These are phyloP conservation scores for Megamerina dolium DNA, from an alignment of 2,888 invertebrate species.

Conservation along the genomic window DNA sequence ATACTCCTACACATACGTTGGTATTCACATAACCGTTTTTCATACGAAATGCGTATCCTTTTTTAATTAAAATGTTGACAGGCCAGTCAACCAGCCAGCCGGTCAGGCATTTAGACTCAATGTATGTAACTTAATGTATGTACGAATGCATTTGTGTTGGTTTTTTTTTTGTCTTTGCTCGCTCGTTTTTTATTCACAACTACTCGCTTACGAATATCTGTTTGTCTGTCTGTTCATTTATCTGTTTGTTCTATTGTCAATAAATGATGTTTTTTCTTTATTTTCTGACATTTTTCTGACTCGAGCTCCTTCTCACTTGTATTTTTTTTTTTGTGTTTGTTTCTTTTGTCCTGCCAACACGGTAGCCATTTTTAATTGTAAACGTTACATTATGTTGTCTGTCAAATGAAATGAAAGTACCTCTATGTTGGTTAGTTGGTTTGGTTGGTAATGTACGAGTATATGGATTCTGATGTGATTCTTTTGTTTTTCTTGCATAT, in stretches of 20 bases:
- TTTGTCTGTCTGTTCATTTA: conserved; percentile 4
- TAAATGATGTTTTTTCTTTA: conserved; percentile 18
- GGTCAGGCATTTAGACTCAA: no score
- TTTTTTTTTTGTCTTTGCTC: conserved; percentile 4
- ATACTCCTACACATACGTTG: no score
- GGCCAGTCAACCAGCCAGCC: no score
- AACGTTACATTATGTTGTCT: conserved; percentile 11
- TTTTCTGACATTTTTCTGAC: neutral
- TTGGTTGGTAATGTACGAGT: no score
- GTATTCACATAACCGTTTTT: conserved; percentile 23
- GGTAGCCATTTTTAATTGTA: conserved; percentile 8
- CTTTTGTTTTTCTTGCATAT: no score
- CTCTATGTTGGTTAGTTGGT: no score
- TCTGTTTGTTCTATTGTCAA: no score
- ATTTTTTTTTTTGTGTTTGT: conserved; percentile 10
- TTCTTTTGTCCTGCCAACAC: neutral
- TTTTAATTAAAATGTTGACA: conserved; percentile 52
- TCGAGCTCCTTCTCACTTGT: neutral
- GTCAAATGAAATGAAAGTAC: conserved; percentile 7
- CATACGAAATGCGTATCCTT: conserved; percentile 43
- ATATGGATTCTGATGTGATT: no score
- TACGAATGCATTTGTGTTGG: conserved; percentile 15
- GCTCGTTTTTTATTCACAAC: no score
- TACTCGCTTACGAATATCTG: no score
- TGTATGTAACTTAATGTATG: conserved; percentile 40